Base-by-base conservation (phyloP, 2,113 vertebrate genomes). In the Oreamnos americanus region DNA sequence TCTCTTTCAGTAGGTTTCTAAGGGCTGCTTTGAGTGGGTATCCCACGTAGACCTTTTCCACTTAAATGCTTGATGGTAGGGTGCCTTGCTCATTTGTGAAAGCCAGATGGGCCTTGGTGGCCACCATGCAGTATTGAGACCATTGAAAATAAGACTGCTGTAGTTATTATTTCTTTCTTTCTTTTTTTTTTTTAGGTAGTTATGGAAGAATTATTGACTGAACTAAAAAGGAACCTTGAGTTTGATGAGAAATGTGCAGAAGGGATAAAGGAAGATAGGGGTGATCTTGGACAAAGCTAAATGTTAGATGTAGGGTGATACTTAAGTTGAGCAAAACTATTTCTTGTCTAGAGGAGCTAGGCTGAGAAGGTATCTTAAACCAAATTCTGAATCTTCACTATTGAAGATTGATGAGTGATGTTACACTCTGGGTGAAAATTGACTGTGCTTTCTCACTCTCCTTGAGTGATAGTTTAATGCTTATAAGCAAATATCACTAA, bases 191-290 rank as follows among this genome's bases (percentile, higher is more conserved):
- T 60, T 30, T 0, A 84, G 91, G 6, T 33, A 84, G 1, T 92
- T 87, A 30, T 51, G 30, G 71, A 64, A 78, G 28, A 93, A 87
- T 43, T 93, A 26, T 76, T 95, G 81, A 92, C 55, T 33, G 28
- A 71, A 79, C 45, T 47, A 26, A 87, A 94, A 86, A 58, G 67
- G 67, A 91, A 51, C 15, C 23, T 71, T 94, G 84, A 76, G 57
- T 93, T 96, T 93, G 74, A 47, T 86, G n/a, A 92, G 67, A 97
- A 94, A 88, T 93, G 19, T 51, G 45, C 33, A 5, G 49, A 90
- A 3, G 15, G 17, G 14, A 45, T 67, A 71, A 91, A 96, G 19
- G 43, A 89, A 86, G 6, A 6, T 86, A 16, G 53, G 19, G 13
- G 28, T 87, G 71, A 43, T 94, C 45, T 82, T 85, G 60, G 82